A percentile compares a stretch with the other conserved stretches of the same genome.
These are phyloP conservation scores for Pyrrhia umbra DNA, from an alignment of 2,888 invertebrate genomes.

Conservation along the genomic window DNA sequence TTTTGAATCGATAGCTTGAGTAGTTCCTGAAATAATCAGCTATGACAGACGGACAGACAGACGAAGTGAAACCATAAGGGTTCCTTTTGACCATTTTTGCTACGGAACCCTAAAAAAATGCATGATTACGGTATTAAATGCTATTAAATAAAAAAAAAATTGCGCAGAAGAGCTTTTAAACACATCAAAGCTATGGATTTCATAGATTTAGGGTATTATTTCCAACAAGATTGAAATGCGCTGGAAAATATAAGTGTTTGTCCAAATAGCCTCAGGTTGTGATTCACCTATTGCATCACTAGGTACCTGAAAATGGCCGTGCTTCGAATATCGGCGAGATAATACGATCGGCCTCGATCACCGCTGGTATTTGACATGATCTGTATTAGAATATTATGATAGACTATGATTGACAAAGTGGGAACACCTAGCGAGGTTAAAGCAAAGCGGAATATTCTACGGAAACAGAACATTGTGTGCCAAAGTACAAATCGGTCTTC, in stretches of 20 bases:
- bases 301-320: slow-evolving; percentile 27
- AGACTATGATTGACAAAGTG: slow-evolving; percentile 28
- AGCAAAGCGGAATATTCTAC: background rate
- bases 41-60: no score
- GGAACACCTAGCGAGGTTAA: slow-evolving; percentile 14
- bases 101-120: no score
- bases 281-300: slow-evolving; percentile 37
- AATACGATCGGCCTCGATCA: slow-evolving; percentile 61
- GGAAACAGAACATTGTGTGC: background rate
- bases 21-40: no score
- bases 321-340: slow-evolving; percentile 43
- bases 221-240: background rate
- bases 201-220: background rate
- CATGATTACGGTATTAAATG: no score
- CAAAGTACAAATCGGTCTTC: no score
- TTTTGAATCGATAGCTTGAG: no score
- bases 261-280: background rate
- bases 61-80: no score
- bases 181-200: no score
- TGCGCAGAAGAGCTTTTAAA: no score
- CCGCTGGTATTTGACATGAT: slow-evolving; percentile 55
- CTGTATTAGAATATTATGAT: slow-evolving; percentile 55
- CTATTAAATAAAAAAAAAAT: no score
- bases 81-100: no score
- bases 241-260: slow-evolving; percentile 1